Percentiles rank a stretch among this genome's conserved stretches.
phyloP scores from a whole-genome alignment of 1,140 invertebrate species.

The Drosophila paulistorum region DNA sequence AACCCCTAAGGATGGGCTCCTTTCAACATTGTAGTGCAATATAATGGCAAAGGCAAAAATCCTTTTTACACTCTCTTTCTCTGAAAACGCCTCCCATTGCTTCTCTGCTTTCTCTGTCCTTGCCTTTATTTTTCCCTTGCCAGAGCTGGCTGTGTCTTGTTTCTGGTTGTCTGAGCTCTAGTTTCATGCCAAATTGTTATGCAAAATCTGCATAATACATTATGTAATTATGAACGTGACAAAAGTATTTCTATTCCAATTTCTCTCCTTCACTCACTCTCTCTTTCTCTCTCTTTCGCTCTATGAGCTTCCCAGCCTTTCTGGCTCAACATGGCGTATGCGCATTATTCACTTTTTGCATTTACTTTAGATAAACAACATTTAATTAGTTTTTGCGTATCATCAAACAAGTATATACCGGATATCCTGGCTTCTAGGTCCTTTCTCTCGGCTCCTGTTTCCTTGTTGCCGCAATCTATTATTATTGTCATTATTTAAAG shows the following conservation, averaged over 20 bases:
- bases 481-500: too few relatives aligned
- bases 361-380: conserved; percentile 59
- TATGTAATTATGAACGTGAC: conserved; percentile 79
- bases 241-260: conserved; percentile 47
- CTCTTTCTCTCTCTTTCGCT: background rate
- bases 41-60: conserved; percentile 39
- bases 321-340: conserved; percentile 47
- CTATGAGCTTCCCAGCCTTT: background rate
- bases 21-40: conserved; percentile 20
- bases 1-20: conserved; percentile 8
- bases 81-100: background rate
- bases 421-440: conserved; percentile 26
- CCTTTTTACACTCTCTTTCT: conserved; percentile 14
- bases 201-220: conserved; percentile 79
- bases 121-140: background rate
- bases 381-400: conserved; percentile 59
- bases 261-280: background rate
- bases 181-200: conserved; percentile 66
- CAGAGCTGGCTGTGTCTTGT: background rate
- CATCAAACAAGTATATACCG: conserved; percentile 20
- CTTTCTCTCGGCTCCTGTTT: background rate
- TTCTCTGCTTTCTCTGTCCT: conserved; percentile 2
- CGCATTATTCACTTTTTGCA: conserved; percentile 54
- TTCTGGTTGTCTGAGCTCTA: background rate
- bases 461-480: conserved; percentile 5